Conservation (phyloP, 2,888 invertebrate genomes). For the Crossocerus cetratus region DNA sequence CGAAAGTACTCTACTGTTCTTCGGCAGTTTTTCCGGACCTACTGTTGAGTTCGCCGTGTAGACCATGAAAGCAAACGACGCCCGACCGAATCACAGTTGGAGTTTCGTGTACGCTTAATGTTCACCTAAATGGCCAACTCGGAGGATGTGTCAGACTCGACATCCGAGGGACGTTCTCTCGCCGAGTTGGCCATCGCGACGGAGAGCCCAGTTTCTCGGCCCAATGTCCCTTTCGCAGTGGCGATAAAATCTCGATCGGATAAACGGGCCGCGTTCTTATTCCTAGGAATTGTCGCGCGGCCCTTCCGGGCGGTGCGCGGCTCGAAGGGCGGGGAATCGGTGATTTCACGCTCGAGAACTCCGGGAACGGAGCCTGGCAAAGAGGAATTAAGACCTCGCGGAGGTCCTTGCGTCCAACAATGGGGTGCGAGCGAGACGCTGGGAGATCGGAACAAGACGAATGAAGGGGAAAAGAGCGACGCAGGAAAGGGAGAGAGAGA, state of each 20-base stretch:
- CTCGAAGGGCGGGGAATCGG: slow-evolving; percentile 31
- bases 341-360: slow-evolving; percentile 62
- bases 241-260: slow-evolving; percentile 64
- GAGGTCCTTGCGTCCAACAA: slow-evolving; percentile 48
- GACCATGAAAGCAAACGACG: too few species aligned
- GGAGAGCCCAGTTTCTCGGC: too few species aligned
- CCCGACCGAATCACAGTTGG: too few species aligned
- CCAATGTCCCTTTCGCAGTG: slow-evolving; percentile 40
- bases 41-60: background rate
- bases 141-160: too few species aligned
- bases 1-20: background rate
- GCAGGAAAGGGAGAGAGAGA: background rate
- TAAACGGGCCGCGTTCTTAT: slow-evolving; percentile 61
- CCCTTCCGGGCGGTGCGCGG: slow-evolving; percentile 34
- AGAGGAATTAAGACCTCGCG: slow-evolving; percentile 62
- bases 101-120: too few species aligned
- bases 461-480: slow-evolving; percentile 19
- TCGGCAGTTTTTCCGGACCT: background rate
- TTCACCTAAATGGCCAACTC: too few species aligned
- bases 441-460: slow-evolving; percentile 32
- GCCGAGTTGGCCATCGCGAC: too few species aligned
- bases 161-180: too few species aligned
- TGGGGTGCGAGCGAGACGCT: slow-evolving; percentile 29
- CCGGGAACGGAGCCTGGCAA: slow-evolving; percentile 59
- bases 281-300: slow-evolving; percentile 61